Percentiles rank a stretch among this genome's conserved stretches.
Conservation (phyloP, 2,113 vertebrate species). For the Tauraco erythrolophus region DNA sequence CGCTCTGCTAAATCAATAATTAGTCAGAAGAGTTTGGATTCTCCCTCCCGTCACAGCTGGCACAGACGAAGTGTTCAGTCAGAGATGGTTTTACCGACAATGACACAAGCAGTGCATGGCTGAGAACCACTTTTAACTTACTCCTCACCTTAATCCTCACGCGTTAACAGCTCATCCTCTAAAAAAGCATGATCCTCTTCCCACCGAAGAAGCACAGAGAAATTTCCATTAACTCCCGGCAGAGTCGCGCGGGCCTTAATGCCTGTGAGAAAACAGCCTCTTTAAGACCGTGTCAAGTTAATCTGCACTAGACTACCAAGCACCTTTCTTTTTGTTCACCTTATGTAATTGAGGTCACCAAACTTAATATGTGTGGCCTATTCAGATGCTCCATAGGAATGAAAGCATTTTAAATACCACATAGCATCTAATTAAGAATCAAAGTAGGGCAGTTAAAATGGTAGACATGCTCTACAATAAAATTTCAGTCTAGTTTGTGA, state of each 20-base stretch:
- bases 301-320: not conserved
- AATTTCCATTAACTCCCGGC: not conserved
- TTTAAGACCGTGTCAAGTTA: not conserved
- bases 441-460: not conserved
- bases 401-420: not conserved
- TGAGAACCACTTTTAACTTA: not conserved
- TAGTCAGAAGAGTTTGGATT: not conserved
- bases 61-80: not conserved
- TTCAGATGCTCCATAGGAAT: not conserved
- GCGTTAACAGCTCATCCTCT: not conserved
- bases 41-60: not conserved
- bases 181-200: not conserved
- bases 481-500: not conserved
- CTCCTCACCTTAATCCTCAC: not conserved
- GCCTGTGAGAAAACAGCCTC: not conserved
- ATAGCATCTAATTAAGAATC: not conserved
- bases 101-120: not conserved
- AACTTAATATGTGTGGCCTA: not conserved
- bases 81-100: not conserved
- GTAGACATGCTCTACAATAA: not conserved
- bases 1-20: not conserved
- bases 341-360: not conserved
- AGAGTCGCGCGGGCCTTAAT: not conserved
- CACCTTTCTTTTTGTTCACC: not conserved
- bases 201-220: not conserved